Evolutionary conservation across 2,113 vertebrate genomes (phyloP).

Genomic region (Brachypodius melanocephalos): DNA sequence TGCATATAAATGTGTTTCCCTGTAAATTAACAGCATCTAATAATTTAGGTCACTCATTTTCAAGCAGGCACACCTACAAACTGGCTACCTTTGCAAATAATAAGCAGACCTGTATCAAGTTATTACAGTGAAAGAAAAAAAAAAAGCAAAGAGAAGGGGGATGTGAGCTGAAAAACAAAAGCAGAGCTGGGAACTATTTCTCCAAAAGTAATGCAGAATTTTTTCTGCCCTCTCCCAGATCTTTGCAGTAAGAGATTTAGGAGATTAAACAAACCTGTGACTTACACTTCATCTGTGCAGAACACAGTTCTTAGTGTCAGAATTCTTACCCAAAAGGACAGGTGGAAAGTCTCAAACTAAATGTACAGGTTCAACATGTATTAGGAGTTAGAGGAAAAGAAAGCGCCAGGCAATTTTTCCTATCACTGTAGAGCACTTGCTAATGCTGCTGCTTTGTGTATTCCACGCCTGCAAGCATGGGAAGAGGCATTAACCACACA

Average conservation of each 20-base stretch:
- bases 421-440: not conserved
- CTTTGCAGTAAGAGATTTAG: not conserved
- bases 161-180: not conserved
- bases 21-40: not conserved
- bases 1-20: not conserved
- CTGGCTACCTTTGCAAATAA: not conserved
- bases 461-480: not conserved
- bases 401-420: not conserved
- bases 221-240: not conserved
- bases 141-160: not conserved
- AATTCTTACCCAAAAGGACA: not conserved
- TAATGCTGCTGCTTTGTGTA: not conserved
- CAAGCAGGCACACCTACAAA: not conserved
- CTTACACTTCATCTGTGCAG: not conserved
- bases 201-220: fast-evolving
- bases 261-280: not conserved
- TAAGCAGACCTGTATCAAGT: not conserved
- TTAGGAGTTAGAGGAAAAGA: not conserved
- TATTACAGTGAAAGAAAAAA: not conserved
- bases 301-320: not conserved
- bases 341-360: not conserved
- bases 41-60: not conserved
- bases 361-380: not conserved
- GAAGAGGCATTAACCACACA: not conserved
- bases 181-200: not conserved